These are phyloP conservation scores for Leptopilina syphax DNA, from an alignment of 2,888 invertebrate species.

Conservation along the genomic window DNA sequence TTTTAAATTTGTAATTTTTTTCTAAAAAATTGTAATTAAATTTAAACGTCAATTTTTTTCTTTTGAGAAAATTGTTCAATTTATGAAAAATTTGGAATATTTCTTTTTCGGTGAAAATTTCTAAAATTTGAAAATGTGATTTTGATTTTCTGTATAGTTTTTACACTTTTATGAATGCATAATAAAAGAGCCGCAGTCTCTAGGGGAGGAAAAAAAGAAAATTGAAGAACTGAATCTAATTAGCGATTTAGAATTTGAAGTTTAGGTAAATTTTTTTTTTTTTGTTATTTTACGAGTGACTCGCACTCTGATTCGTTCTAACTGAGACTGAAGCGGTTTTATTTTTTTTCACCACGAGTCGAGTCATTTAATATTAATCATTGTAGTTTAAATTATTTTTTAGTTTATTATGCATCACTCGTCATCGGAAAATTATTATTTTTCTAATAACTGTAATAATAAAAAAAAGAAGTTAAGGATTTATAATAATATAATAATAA, in stretches of 20 bases:
- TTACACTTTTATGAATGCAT: slow-evolving; percentile 6
- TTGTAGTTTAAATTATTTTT: slow-evolving; percentile 35
- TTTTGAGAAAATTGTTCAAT: no score
- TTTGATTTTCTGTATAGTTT: slow-evolving; percentile 3
- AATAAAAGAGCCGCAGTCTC: slow-evolving; percentile 24
- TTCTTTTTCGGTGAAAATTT: background rate
- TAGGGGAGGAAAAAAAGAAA: background rate
- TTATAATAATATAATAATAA: background rate
- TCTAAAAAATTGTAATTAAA: no score
- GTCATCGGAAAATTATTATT: slow-evolving; percentile 15
- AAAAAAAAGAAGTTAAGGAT: background rate
- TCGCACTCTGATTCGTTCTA: slow-evolving; percentile 43
- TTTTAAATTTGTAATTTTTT: no score
- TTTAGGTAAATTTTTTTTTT: slow-evolving; percentile 14
- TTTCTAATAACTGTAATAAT: background rate
- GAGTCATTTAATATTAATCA: slow-evolving; percentile 5
- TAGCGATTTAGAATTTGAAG: slow-evolving; percentile 1
- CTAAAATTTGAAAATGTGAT: background rate
- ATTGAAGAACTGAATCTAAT: slow-evolving; percentile 27
- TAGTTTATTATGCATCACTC: slow-evolving; percentile 14
- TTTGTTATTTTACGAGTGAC: slow-evolving; percentile 3
- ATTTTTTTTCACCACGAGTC: slow-evolving; percentile 19
- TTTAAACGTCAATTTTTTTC: no score
- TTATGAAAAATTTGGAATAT: background rate
- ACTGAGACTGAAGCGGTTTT: slow-evolving; percentile 51